Conservation (phyloP, 1,140 invertebrate species). For the Triops longicaudatus region DNA sequence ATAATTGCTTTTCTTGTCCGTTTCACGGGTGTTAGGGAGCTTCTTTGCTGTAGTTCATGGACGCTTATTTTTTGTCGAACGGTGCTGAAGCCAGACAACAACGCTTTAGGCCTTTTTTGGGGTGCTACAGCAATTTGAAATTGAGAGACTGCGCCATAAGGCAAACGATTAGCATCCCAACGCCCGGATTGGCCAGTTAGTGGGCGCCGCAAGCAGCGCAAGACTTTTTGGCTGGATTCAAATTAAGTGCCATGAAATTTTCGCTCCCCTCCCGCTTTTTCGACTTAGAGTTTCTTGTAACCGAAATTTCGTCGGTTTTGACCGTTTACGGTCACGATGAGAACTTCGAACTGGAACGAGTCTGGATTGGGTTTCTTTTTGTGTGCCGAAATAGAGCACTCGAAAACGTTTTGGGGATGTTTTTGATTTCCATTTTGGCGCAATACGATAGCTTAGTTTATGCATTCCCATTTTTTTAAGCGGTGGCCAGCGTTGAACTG, state of each 20-base stretch:
- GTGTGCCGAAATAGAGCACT: background rate
- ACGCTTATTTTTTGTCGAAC: background rate
- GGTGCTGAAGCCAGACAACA: background rate
- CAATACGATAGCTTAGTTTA: conserved; percentile 7
- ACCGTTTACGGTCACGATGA: background rate
- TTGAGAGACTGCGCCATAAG: background rate
- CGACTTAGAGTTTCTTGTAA: background rate
- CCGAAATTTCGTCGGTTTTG: background rate
- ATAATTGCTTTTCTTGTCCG: conserved; percentile 4
- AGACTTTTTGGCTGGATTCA: background rate
- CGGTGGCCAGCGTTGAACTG: background rate
- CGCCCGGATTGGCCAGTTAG: background rate
- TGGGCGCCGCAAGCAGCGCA: background rate
- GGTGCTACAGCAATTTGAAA: background rate
- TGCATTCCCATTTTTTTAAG: background rate
- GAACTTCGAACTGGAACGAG: background rate
- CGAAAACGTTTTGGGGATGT: background rate
- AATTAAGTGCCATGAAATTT: background rate
- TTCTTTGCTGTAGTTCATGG: background rate
- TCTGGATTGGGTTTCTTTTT: background rate
- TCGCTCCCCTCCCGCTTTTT: background rate
- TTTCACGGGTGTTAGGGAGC: background rate
- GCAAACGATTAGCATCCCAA: background rate
- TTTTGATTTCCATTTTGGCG: background rate
- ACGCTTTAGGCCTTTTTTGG: background rate